Percentiles rank a stretch among this genome's conserved stretches.
These are phyloP conservation scores for Megamerina dolium DNA, from an alignment of 2,888 invertebrate species.

Conservation along the genomic window DNA sequence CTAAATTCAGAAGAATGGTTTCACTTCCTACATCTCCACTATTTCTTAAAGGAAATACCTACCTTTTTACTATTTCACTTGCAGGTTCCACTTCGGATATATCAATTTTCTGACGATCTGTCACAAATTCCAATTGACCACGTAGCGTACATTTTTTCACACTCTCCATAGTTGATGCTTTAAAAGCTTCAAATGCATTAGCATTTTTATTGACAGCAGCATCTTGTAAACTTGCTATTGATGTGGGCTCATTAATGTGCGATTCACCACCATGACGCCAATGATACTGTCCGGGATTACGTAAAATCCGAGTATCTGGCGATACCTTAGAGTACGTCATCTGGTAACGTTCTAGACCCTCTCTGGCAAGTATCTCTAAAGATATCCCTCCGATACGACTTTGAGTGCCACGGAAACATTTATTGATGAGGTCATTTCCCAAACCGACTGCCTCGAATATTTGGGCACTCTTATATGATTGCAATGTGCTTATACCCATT, in stretches of 20 bases:
- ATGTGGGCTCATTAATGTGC: slow-evolving; percentile 93
- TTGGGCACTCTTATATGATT: slow-evolving; percentile 98
- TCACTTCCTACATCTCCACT: background rate
- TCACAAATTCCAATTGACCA: slow-evolving; percentile 85
- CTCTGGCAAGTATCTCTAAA: slow-evolving; percentile 80
- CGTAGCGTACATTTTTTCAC: slow-evolving; percentile 81
- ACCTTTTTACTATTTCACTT: slow-evolving; percentile 90
- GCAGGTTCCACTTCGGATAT: slow-evolving; percentile 89
- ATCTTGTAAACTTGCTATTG: slow-evolving; percentile 70
- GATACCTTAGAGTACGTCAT: slow-evolving; percentile 60
- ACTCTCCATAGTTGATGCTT: slow-evolving; percentile 81
- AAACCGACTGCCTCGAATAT: slow-evolving; percentile 98
- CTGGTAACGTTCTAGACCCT: slow-evolving; percentile 75
- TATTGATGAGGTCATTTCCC: slow-evolving; percentile 84
- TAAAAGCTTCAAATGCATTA: slow-evolving; percentile 77
- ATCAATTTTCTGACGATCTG: slow-evolving; percentile 70
- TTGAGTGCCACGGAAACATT: slow-evolving; percentile 79
- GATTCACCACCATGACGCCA: slow-evolving; percentile 97
- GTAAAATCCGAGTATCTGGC: slow-evolving; percentile 60
- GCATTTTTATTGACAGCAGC: slow-evolving; percentile 76
- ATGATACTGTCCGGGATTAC: slow-evolving; percentile 91
- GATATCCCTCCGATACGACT: slow-evolving; percentile 80
- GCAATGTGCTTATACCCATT: slow-evolving; percentile 98
- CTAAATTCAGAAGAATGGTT: slow-evolving; percentile 20
- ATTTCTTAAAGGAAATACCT: no score